phyloP scores from a whole-genome alignment of 2,797 vertebrate species.

The Sorex maritimensis region DNA sequence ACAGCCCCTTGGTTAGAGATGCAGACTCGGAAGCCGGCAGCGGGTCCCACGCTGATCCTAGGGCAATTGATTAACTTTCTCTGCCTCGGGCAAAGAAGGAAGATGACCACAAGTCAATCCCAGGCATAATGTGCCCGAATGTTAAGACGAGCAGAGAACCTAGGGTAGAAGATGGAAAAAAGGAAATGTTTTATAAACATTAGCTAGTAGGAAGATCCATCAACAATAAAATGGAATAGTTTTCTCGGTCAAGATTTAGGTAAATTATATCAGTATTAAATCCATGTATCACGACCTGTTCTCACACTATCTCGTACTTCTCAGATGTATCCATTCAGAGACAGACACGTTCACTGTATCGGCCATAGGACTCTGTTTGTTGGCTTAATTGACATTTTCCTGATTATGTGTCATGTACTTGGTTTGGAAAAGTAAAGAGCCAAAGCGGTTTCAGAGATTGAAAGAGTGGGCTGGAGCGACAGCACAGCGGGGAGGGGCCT shows the following conservation, averaged over 20 bases:
- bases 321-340: background rate
- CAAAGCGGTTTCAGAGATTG: constrained; percentile 13
- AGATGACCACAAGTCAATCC: constrained; percentile 44
- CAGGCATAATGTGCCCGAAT: background rate
- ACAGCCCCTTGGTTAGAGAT: background rate
- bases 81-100: constrained; percentile 44
- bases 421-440: constrained; percentile 43
- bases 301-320: background rate
- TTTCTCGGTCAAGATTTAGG: constrained; percentile 17
- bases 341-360: background rate
- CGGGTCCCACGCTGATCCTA: background rate
- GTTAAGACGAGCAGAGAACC: background rate
- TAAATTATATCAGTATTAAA: background rate
- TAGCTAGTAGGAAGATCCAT: constrained; percentile 14
- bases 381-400: constrained; percentile 20
- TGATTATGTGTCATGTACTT: background rate
- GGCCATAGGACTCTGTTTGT: background rate
- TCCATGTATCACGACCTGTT: background rate
- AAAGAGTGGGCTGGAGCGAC: too few species aligned
- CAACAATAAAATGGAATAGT: background rate
- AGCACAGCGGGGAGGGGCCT: too few species aligned
- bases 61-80: constrained; percentile 64
- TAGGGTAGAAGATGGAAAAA: constrained; percentile 41
- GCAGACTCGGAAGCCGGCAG: constrained; percentile 64
- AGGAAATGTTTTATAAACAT: constrained; percentile 48